Evolutionary conservation across 2,888 invertebrate species (phyloP).

Genomic region (Oegoconia quadripuncta): DNA sequence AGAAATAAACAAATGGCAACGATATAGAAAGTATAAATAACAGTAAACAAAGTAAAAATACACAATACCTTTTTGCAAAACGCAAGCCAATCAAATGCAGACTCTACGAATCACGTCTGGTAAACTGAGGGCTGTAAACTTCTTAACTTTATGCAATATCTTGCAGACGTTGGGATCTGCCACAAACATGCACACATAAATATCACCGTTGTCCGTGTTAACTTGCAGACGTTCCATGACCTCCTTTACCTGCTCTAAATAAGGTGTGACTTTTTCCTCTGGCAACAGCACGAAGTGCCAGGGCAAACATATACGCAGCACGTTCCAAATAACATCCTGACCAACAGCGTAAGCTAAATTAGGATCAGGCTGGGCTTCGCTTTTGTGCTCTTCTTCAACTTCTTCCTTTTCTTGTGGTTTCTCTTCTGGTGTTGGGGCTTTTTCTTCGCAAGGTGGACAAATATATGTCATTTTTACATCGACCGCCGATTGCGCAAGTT

Average conservation of each 20-base stretch:
- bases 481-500: slow-evolving; percentile 40
- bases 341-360: slow-evolving; percentile 53
- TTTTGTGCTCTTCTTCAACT: slow-evolving; percentile 43
- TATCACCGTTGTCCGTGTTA: slow-evolving; percentile 58
- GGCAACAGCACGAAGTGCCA: slow-evolving; percentile 60
- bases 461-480: slow-evolving; percentile 53
- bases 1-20: neutral
- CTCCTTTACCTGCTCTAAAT: slow-evolving; percentile 41
- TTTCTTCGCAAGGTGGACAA: slow-evolving; percentile 56
- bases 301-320: slow-evolving; percentile 58
- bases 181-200: slow-evolving; percentile 59
- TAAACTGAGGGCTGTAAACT: slow-evolving; percentile 54
- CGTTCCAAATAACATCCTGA: slow-evolving; percentile 60
- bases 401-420: slow-evolving; percentile 37
- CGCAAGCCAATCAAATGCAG: slow-evolving; percentile 2
- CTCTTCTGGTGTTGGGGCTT: slow-evolving; percentile 35
- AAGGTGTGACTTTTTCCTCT: slow-evolving; percentile 45
- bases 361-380: slow-evolving; percentile 41
- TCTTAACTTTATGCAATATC: slow-evolving; percentile 56
- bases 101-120: slow-evolving; percentile 45
- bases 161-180: slow-evolving; percentile 49
- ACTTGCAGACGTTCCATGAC: slow-evolving; percentile 44
- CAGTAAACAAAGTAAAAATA: neutral
- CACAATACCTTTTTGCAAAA: neutral
- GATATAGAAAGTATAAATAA: neutral